Conservation (phyloP, 2,888 invertebrate genomes). For the Pherbina coryleti region DNA sequence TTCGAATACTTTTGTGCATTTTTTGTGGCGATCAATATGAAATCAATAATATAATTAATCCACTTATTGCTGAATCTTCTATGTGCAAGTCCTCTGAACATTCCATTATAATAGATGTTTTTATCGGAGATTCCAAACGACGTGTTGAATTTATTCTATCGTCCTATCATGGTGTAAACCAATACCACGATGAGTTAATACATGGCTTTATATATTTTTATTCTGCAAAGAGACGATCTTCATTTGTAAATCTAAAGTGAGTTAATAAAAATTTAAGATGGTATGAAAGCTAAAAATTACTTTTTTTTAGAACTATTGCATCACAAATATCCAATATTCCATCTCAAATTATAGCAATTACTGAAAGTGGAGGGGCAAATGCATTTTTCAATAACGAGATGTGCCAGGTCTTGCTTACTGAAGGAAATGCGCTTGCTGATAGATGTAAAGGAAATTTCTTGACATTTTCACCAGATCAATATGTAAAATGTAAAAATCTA, state of each 20-base stretch:
- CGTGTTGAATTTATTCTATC: conserved; percentile 92
- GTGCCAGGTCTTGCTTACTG: conserved; percentile 90
- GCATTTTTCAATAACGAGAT: conserved; percentile 92
- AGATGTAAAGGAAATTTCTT: conserved; percentile 91
- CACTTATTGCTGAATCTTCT: conserved; percentile 84
- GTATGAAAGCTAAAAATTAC: neutral
- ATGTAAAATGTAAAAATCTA: conserved; percentile 82
- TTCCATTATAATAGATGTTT: conserved; percentile 91
- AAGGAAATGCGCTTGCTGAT: conserved; percentile 93
- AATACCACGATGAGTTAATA: conserved; percentile 90
- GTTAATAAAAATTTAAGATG: conserved; percentile 53
- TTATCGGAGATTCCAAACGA: conserved; percentile 89
- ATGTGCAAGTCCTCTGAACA: conserved; percentile 79
- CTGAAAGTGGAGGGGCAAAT: conserved; percentile 89
- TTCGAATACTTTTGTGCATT: conserved; percentile 92
- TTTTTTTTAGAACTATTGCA: conserved; percentile 82
- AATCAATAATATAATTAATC: conserved; percentile 89
- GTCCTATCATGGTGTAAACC: conserved; percentile 94
- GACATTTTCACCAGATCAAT: conserved; percentile 87
- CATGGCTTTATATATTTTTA: conserved; percentile 96
- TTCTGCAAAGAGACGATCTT: conserved; percentile 94
- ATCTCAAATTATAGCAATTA: conserved; percentile 93
- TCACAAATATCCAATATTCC: conserved; percentile 93
- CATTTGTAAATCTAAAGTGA: conserved; percentile 90
- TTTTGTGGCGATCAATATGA: conserved; percentile 96